Base-by-base conservation (phyloP, 2,113 vertebrate genomes). In the Vimba vimba region DNA sequence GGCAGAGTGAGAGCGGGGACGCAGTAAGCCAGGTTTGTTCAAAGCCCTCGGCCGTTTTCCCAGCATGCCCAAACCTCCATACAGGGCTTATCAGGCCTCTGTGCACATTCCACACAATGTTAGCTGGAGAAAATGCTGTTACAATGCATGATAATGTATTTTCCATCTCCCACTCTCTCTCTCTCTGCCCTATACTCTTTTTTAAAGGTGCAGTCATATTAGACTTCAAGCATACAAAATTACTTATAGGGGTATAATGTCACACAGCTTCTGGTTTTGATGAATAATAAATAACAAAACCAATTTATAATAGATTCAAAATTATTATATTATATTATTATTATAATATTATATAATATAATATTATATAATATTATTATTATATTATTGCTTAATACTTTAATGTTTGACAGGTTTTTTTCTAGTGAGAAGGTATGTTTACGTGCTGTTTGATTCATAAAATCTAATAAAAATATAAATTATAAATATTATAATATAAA, bases 31-130 rank as follows among this genome's bases (percentile, higher is more conserved):
- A 47, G 78, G 59, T 27, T 39, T 80, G n/a, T 80, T 80, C n/a
- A 30, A 64, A 64, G 78, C 57, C 12, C 57, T 62, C 55, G 0
- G 57, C 57, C 25, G 13, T 45, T 80, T 80, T 80, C 60, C 52
- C 78, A 79, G 77, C 78, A 80, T 80, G 78, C 78, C 59, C n/a
- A 64, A 39, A 80, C 78, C 59, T 80, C 59, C 59, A 43, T 79
- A 79, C 77, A 60, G 12, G 39, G 78, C 59, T 80, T 80, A 80
- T 80, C 78, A 80, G 39, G 25, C n/a, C 78, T 43, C 36, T 80
- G 36, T 11, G 39, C 59, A 64, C 59, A 80, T 80, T 80, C 59
- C 78, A 45, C 59, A 80, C 78, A 80, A 64, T 64, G 78, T 80
- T 64, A 64, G 39, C 23, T 45, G 23, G 39, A 80, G 78, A 80